Evolutionary conservation across 2,113 vertebrate species (phyloP).

Genomic region (Anoplopoma fimbria): DNA sequence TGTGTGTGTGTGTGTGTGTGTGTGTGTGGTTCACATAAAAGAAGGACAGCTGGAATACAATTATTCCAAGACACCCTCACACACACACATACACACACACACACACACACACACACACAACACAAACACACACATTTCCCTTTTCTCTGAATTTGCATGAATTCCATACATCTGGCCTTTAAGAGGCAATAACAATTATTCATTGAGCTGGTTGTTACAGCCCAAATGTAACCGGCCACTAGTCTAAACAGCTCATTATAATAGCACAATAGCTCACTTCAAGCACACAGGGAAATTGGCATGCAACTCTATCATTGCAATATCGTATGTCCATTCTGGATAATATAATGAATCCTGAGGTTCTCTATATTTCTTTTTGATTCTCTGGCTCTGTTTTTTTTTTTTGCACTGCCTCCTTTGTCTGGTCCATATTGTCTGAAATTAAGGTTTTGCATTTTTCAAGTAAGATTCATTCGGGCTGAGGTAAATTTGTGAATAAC

Average conservation of each 20-base stretch:
- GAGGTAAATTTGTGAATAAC: slow-evolving; percentile 2
- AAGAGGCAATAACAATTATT: slow-evolving; percentile 77
- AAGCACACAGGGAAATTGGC: slow-evolving; percentile 68
- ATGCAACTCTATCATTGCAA: slow-evolving; percentile 66
- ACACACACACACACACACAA: neutral
- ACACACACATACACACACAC: neutral
- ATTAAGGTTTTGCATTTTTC: slow-evolving; percentile 40
- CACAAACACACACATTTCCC: slow-evolving; percentile 49
- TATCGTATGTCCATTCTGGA: slow-evolving; percentile 66
- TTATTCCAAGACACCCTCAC: slow-evolving; percentile 65
- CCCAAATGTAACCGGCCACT: slow-evolving; percentile 69
- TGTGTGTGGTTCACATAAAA: slow-evolving; percentile 66
- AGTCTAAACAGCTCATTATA: slow-evolving; percentile 82
- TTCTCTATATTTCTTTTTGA: slow-evolving; percentile 60
- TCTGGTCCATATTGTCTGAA: slow-evolving; percentile 39
- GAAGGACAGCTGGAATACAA: slow-evolving; percentile 76
- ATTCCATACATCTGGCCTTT: slow-evolving; percentile 77
- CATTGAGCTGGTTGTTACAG: slow-evolving; percentile 67
- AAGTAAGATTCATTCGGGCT: slow-evolving; percentile 24
- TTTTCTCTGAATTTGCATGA: slow-evolving; percentile 76
- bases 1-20: slow-evolving; percentile 10
- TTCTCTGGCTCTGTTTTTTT: slow-evolving; percentile 47
- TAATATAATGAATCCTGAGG: slow-evolving; percentile 66
- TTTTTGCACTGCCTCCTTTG: slow-evolving; percentile 44
- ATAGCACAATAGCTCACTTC: slow-evolving; percentile 74